Evolutionary conservation across 1,140 invertebrate species (phyloP), one percentile per base, ranked within the genome.

Genomic region (Tenebrio molitor): DNA sequence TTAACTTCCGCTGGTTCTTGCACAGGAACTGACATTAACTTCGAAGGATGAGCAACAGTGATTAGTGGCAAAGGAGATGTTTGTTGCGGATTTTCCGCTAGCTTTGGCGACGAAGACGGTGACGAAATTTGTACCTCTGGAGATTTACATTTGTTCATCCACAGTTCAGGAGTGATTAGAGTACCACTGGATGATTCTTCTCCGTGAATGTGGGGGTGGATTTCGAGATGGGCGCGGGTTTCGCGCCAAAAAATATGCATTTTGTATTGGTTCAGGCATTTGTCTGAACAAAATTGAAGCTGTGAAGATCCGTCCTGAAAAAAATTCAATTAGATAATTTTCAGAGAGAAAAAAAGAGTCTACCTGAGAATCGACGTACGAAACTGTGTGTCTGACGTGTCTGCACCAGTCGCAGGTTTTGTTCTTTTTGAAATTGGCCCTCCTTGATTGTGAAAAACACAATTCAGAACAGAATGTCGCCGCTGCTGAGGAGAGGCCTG

Each of bases 331-430:
- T 10, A 17, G 0, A 50, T 21, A 21, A 39, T 41, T 25, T 66
- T 66, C 19, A 1, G 14, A 34, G 6, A 14, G 66, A 1, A 8
- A 15, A 58, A 63, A 46, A n/a, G n/a, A n/a, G n/a, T n/a, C 76
- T 78, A 88, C 92, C 86, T 92, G 87, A 81, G 95, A 95, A 82
- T 96, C 95, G 12, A 96, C 93, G 78, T 95, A 96, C 76, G 93
- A 95, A n/a, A 96, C 92, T 0, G 95, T 95, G 79, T 96, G 93
- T 16, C 94, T 85, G 6, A 96, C 91, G 79, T 96, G 94, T 72
- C 93, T 89, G 82, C 95, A 97, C 94, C 95, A 97, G 82, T 97
- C 94, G 81, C 95, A 97, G n/a, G 93, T 93, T 83, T 95, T 95
- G 69, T 93, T 94, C 76, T 92, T 91, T 83, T 96, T 96, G 83